These are phyloP conservation scores for Sebastes diploproa DNA, from an alignment of 2,797 vertebrate genomes.

Conservation along the genomic window DNA sequence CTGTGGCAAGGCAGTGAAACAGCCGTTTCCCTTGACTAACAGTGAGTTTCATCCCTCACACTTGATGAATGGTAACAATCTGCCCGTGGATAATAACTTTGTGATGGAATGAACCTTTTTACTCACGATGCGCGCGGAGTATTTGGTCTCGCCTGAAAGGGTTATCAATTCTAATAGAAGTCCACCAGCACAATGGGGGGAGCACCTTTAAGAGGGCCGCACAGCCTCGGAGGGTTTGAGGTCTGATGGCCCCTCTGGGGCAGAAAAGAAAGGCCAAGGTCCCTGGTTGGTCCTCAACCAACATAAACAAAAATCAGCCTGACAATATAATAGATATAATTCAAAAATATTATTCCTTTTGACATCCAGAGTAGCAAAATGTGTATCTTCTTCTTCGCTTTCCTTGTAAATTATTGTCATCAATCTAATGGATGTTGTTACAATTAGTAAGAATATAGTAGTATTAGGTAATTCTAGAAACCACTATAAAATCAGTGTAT, in stretches of 20 bases:
- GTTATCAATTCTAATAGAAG: constrained; percentile 83
- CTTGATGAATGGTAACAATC: constrained; percentile 92
- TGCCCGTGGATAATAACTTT: constrained; percentile 92
- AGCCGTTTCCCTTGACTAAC: constrained; percentile 94
- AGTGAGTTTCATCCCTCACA: constrained; percentile 91
- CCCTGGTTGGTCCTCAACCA: constrained; percentile 28
- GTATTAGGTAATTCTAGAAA: neutral
- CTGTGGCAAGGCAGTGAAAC: constrained; percentile 82
- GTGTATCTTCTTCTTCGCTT: neutral
- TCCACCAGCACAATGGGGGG: constrained; percentile 27
- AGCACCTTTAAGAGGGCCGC: constrained; percentile 34
- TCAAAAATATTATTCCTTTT: neutral
- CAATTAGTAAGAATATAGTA: neutral
- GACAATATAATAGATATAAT: neutral
- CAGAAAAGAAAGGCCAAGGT: constrained; percentile 53
- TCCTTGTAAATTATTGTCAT: neutral
- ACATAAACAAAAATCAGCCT: constrained; percentile 40
- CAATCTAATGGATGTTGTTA: neutral
- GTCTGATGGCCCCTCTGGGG: constrained; percentile 51
- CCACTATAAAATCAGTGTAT: neutral
- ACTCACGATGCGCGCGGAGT: constrained; percentile 62
- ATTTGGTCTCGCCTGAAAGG: constrained; percentile 71
- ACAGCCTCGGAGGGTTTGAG: constrained; percentile 34
- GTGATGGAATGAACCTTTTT: constrained; percentile 91
- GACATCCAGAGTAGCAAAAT: neutral